These are phyloP conservation scores for Triplophysa tibetana DNA, from an alignment of 2,113 vertebrate species.

Conservation along the genomic window DNA sequence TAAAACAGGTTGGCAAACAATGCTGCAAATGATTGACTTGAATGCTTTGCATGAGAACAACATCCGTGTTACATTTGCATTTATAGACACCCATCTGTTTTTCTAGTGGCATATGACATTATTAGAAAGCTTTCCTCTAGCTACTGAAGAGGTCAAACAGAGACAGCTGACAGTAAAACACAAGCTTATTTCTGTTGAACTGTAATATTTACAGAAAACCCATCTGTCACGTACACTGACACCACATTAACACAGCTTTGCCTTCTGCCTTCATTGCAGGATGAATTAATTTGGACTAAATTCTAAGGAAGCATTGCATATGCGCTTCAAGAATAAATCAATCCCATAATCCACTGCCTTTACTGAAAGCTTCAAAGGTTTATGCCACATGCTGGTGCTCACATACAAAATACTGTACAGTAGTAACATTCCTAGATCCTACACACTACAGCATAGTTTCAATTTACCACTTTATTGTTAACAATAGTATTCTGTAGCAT, in stretches of 20 bases:
- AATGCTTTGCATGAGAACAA: not conserved
- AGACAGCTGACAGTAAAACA: not conserved
- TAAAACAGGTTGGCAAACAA: not conserved
- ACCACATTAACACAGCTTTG: not conserved
- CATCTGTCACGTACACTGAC: not conserved
- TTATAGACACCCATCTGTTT: not conserved
- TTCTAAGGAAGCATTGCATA: not conserved
- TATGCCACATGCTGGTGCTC: no score
- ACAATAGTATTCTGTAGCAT: no score
- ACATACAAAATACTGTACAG: no score
- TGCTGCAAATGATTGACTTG: not conserved
- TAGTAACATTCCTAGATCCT: no score
- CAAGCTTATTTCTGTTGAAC: not conserved
- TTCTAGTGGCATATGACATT: not conserved
- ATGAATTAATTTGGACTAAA: not conserved
- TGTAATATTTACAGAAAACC: not conserved
- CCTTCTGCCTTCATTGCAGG: not conserved
- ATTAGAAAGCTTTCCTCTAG: conserved; percentile 3
- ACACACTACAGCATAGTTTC: no score
- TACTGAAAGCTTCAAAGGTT: not conserved
- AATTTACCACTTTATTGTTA: no score
- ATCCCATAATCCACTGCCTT: not conserved
- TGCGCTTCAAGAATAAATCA: not conserved
- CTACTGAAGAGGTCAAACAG: not conserved
- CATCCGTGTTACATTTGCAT: not conserved